Evolutionary conservation across 2,113 vertebrate species (phyloP).

Genomic region (Cryptotis parvus): DNA sequence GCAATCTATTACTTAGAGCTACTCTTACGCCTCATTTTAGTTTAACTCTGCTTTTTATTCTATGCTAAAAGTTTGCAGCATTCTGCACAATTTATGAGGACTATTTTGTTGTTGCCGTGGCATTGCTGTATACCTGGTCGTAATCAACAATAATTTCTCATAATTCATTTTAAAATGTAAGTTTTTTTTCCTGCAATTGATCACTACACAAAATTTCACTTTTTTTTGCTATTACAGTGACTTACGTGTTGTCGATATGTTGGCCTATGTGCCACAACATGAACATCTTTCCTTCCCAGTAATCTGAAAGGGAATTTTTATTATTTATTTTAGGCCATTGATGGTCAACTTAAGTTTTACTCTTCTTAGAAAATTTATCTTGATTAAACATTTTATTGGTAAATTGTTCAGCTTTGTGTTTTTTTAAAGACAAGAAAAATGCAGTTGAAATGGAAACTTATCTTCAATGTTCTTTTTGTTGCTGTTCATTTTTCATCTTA

Average conservation of each 20-base stretch:
- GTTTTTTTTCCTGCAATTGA: not conserved
- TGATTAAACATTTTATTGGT: conserved; percentile 14
- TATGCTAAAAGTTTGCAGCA: conserved; percentile 50
- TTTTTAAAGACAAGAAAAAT: conserved; percentile 31
- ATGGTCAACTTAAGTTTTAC: not conserved
- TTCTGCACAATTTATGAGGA: conserved; percentile 39
- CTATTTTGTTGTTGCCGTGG: not conserved
- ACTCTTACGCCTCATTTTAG: not conserved
- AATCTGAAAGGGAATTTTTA: conserved; percentile 15
- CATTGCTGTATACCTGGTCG: not conserved
- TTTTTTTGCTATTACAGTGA: not conserved
- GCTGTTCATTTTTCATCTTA: conserved; percentile 7
- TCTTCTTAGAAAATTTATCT: conserved; percentile 44
- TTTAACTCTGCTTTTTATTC: conserved; percentile 27
- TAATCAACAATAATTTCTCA: conserved; percentile 51
- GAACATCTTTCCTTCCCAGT: not conserved
- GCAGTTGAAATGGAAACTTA: conserved; percentile 28
- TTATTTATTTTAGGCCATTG: conserved; percentile 38
- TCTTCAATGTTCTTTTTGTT: not conserved
- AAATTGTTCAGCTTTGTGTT: conserved; percentile 34
- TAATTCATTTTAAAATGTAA: conserved; percentile 48
- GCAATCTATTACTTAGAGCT: not conserved
- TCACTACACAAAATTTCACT: not conserved
- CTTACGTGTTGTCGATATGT: conserved; percentile 14
- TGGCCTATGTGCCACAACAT: not conserved